These are phyloP conservation scores for Oedothorax gibbosus DNA, from an alignment of 1,140 invertebrate species.

Conservation along the genomic window DNA sequence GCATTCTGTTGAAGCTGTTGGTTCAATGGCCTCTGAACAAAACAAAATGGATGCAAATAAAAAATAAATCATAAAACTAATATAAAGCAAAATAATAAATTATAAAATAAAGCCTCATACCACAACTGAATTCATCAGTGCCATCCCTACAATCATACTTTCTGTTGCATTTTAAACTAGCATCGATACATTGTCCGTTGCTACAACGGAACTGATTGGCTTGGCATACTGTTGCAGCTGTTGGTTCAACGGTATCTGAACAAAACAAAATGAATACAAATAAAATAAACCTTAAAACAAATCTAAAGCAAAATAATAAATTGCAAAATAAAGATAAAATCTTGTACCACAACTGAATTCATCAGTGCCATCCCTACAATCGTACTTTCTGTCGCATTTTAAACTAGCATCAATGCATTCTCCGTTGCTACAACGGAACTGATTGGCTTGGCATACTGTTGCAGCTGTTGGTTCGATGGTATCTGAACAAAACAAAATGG, in stretches of 20 bases:
- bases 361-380: conserved; percentile 71
- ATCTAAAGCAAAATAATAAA: background rate
- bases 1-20: conserved; percentile 62
- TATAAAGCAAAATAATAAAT: background rate
- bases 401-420: conserved; percentile 65
- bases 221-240: conserved; percentile 61
- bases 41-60: background rate
- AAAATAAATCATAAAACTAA: background rate
- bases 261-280: background rate
- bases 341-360: conserved; percentile 69
- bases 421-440: conserved; percentile 67
- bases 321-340: background rate
- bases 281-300: background rate
- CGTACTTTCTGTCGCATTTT: conserved; percentile 65
- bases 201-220: conserved; percentile 69
- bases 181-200: conserved; percentile 67
- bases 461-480: background rate
- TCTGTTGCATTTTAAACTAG: conserved; percentile 65
- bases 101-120: conserved; percentile 17
- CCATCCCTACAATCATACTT: conserved; percentile 74
- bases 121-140: conserved; percentile 68
- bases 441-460: conserved; percentile 62
- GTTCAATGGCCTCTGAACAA: too few species aligned
- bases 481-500: background rate
- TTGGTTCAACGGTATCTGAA: background rate